phyloP scores from a whole-genome alignment of 2,888 invertebrate genomes.

The Pristionchus entomophagus region DNA sequence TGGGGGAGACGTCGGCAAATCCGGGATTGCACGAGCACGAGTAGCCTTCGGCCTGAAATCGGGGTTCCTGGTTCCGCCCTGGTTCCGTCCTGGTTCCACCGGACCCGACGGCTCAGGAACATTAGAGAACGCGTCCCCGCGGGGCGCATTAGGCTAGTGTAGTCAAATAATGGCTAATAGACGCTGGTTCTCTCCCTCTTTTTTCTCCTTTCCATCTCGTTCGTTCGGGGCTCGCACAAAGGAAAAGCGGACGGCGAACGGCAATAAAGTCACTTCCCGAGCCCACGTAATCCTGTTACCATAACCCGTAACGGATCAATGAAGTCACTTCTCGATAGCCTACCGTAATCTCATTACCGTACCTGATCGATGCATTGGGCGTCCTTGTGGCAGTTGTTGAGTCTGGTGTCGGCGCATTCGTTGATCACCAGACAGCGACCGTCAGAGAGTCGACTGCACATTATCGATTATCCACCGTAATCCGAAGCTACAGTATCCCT shows the following conservation, averaged over 20 bases:
- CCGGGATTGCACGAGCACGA: constrained; percentile 74
- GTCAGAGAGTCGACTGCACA: constrained; percentile 45
- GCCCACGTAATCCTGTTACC: neutral
- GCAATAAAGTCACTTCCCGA: neutral
- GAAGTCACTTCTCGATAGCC: neutral
- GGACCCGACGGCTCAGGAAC: neutral
- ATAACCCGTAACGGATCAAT: neutral
- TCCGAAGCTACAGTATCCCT: neutral
- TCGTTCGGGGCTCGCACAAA: constrained; percentile 6
- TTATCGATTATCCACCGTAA: neutral
- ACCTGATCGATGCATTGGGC: constrained; percentile 74
- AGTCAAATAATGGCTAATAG: constrained; percentile 28
- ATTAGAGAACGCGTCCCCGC: constrained; percentile 18
- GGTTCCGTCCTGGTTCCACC: neutral
- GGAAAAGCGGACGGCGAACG: too few species aligned
- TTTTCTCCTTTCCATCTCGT: constrained; percentile 17
- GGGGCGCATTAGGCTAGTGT: constrained; percentile 22
- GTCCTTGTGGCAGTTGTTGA: constrained; percentile 73
- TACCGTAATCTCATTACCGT: constrained; percentile 21
- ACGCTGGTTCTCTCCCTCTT: constrained; percentile 1
- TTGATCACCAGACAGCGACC: constrained; percentile 73
- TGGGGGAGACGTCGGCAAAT: constrained; percentile 73
- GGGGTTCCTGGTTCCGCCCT: neutral
- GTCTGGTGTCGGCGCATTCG: constrained; percentile 71
- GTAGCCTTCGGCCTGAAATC: constrained; percentile 70